Conservation (phyloP, 2,113 vertebrate species). For the Siphamia tubifer region DNA sequence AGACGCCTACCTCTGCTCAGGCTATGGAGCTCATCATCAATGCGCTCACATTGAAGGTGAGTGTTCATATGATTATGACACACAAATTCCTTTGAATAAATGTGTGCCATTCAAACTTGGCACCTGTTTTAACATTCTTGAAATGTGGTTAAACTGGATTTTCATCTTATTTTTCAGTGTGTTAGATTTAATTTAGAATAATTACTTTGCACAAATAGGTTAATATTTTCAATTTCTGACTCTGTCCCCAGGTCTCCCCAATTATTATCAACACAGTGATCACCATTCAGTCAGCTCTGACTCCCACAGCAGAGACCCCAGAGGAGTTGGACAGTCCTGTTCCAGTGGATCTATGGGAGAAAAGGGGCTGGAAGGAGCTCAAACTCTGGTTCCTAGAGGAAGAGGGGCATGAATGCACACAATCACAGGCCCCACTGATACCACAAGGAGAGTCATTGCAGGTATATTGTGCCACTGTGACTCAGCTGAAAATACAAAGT, state of each 20-base stretch:
- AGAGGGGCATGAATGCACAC: conserved; percentile 74
- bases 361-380: conserved; percentile 84
- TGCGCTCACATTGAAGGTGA: conserved; percentile 88
- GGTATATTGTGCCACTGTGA: conserved; percentile 51
- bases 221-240: background rate
- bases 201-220: no score
- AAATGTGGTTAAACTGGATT: no score
- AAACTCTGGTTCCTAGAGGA: conserved; percentile 98
- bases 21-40: conserved; percentile 86
- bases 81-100: background rate
- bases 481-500: background rate
- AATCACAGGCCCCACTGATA: conserved; percentile 75
- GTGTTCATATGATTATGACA: background rate
- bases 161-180: no score
- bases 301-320: conserved; percentile 81
- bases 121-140: no score
- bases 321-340: conserved; percentile 82
- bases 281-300: conserved; percentile 92
- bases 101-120: background rate
- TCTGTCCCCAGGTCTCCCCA: conserved; percentile 88
- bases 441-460: conserved; percentile 86
- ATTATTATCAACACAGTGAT: conserved; percentile 98
- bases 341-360: conserved; percentile 87
- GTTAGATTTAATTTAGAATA: no score
- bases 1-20: conserved; percentile 80